Conservation (phyloP, 2,888 invertebrate genomes). For the Hypomecis atomaria region DNA sequence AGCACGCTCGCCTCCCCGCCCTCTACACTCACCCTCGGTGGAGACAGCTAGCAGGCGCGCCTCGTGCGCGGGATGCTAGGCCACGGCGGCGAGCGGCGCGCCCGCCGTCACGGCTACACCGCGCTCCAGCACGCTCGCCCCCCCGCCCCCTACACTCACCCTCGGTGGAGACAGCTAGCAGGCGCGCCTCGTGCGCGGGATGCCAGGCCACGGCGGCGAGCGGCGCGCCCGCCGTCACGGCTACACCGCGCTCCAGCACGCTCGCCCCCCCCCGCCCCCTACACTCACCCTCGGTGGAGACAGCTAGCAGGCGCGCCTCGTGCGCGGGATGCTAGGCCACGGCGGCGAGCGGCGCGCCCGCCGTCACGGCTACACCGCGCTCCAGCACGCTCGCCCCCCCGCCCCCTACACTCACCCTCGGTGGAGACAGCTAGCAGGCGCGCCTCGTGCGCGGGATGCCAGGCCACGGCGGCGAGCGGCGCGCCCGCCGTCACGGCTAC, state of each 20-base stretch:
- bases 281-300: conserved; percentile 78
- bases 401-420: conserved; percentile 67
- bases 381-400: conserved; percentile 51
- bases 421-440: conserved; percentile 88
- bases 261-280: conserved; percentile 56
- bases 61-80: conserved; percentile 94
- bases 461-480: conserved; percentile 90
- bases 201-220: conserved; percentile 95
- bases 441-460: conserved; percentile 94
- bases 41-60: conserved; percentile 89
- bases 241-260: conserved; percentile 49
- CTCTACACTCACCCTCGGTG: conserved; percentile 68
- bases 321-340: conserved; percentile 95
- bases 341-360: conserved; percentile 82
- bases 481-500: conserved; percentile 55
- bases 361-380: conserved; percentile 57
- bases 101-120: conserved; percentile 56
- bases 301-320: conserved; percentile 90
- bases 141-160: conserved; percentile 68
- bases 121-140: conserved; percentile 48
- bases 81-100: conserved; percentile 87
- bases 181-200: conserved; percentile 90
- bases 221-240: conserved; percentile 54
- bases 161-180: conserved; percentile 87
- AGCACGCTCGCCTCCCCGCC: conserved; percentile 55